Conservation (phyloP, 2,113 vertebrate species). For the Phaetusa simplex region DNA sequence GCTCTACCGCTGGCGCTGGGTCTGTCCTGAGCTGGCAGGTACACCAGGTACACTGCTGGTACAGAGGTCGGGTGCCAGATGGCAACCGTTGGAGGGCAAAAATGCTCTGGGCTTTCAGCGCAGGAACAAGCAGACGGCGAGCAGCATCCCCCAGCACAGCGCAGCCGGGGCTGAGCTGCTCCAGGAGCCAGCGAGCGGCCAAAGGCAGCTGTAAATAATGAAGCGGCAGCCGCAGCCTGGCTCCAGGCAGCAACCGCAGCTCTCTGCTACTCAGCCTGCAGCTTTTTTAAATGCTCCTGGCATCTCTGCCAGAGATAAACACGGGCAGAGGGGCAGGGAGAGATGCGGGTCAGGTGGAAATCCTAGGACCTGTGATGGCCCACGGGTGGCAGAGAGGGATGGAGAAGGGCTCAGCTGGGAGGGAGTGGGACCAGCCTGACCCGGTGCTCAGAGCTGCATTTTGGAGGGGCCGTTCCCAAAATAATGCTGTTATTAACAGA, state of each 20-base stretch:
- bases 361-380: background rate
- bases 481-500: background rate
- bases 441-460: background rate
- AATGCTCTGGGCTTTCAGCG: background rate
- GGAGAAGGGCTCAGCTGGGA: background rate
- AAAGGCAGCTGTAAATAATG: slow-evolving; percentile 32
- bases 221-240: slow-evolving; percentile 1
- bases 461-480: background rate
- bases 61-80: background rate
- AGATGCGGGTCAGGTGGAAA: background rate
- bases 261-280: slow-evolving; percentile 21
- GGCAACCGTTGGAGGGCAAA: background rate
- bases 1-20: accelerated
- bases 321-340: background rate
- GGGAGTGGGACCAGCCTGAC: background rate
- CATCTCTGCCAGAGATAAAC: background rate
- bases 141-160: background rate
- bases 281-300: background rate
- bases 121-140: background rate
- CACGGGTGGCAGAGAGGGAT: background rate
- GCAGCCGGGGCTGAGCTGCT: background rate
- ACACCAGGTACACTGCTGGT: background rate
- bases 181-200: background rate
- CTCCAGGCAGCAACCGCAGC: background rate
- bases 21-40: background rate